These are phyloP conservation scores for Bubo bubo DNA, from an alignment of 2,113 vertebrate species.

Conservation along the genomic window DNA sequence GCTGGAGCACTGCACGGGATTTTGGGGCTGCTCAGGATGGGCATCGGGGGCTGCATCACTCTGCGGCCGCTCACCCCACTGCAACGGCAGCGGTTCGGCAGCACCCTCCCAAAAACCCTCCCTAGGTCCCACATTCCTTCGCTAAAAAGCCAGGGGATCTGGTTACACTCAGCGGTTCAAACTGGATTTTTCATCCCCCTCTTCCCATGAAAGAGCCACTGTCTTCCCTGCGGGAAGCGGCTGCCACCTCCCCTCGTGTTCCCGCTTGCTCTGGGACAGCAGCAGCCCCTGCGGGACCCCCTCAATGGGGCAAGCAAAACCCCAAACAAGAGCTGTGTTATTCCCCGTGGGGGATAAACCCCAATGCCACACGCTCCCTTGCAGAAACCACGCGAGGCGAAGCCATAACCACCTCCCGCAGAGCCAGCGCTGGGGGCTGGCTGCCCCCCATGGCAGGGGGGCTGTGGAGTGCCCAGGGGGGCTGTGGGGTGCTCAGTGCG, in stretches of 20 bases:
- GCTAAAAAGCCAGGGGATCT: not conserved
- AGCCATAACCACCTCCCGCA: not conserved
- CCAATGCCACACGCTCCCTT: fast-evolving
- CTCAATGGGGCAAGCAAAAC: not conserved
- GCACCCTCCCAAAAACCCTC: not conserved
- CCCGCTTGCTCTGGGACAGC: not conserved
- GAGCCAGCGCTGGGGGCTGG: not conserved
- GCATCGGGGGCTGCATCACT: fast-evolving
- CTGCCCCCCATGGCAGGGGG: fast-evolving
- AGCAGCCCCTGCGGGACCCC: not conserved
- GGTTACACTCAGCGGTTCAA: not conserved
- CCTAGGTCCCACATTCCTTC: not conserved
- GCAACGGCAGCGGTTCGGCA: not conserved
- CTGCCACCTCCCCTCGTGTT: not conserved
- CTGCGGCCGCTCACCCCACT: not conserved
- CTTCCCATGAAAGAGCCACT: constrained; percentile 29
- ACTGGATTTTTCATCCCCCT: not conserved
- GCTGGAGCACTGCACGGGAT: not conserved
- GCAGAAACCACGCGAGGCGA: not conserved
- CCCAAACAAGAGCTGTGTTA: fast-evolving
- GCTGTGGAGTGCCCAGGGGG: not conserved
- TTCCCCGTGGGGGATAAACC: not conserved
- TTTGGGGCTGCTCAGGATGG: not conserved
- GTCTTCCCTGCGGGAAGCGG: not conserved
- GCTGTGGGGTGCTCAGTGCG: fast-evolving